Evolutionary conservation across 2,888 invertebrate species (phyloP), one percentile per base, ranked within the genome.

Genomic region (Agrotis exclamationis): DNA sequence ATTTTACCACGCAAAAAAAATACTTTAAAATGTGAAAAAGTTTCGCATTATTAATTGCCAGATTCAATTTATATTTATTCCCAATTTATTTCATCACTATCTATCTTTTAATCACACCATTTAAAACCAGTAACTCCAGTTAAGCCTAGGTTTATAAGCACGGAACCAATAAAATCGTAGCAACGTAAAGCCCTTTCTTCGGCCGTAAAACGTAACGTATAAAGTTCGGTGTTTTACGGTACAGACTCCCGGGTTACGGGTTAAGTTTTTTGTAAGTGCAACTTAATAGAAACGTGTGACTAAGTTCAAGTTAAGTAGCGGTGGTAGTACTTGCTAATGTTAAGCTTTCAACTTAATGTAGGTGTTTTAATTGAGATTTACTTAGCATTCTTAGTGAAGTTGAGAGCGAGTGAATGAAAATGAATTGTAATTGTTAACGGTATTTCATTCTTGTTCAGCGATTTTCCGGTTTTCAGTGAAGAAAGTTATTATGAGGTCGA

Each of bases 271-370:
- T 86, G 75, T 87, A 84, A 85, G 78, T 74, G 65, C 80, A 80
- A 79, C 84, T 87, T 88, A 89, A 89, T 89, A 86, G 89, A 88
- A 89, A 88, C 84, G 84, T 85, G 82, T 83, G 84, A 79, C 70
- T 71, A 78, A 85, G 79, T 86, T 84, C 39, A 44, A 64, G 64
- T 65, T 74, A 65, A 79, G 73, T 53, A 75, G 56, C 73, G 57
- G 48, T 16, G 48, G 54, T 69, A 75, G 85, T 71, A 83, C 80
- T 80, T 79, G 84, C 70, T 80, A 81, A 84, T 79, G 73, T 71
- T 76, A 74, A 80, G 74, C 76, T 75, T 80, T 79, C 76, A 67
- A 74, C 64, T 70, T 76, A 69, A 76, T 72, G 63, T 63, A 71
- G 50, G 66, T 81, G 77, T 77, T 82, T 83, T 80, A 78, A 79